Conservation (phyloP, 37 sponge, comb jelly and placozoan species). For the Ephydatia muelleri region DNA sequence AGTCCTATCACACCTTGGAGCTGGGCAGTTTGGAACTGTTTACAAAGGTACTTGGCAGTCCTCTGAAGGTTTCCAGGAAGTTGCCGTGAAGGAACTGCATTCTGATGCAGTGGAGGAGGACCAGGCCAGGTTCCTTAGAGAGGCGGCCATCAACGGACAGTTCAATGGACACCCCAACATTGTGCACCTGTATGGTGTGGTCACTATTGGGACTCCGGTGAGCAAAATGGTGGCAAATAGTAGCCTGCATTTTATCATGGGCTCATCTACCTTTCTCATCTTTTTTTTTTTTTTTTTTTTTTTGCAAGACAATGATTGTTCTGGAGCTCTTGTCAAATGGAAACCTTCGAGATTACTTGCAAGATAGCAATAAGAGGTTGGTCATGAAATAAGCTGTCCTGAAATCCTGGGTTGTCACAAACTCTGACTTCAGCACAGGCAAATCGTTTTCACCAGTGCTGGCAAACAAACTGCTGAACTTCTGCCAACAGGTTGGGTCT, state of each 20-base stretch:
- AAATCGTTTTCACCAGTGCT: background rate
- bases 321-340: conserved; percentile 54
- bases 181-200: conserved; percentile 54
- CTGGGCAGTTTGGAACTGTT: conserved; percentile 71
- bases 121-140: conserved; percentile 57
- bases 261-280: no score
- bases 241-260: no score
- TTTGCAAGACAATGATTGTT: conserved; percentile 52
- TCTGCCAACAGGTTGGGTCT: conserved; percentile 27
- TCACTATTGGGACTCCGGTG: conserved; percentile 72
- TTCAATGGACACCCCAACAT: conserved; percentile 55
- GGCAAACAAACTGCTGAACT: conserved; percentile 3
- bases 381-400: no score
- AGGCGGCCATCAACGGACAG: conserved; percentile 76
- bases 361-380: background rate
- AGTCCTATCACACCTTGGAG: conserved; percentile 28
- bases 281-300: background rate
- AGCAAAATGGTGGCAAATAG: background rate
- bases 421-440: background rate
- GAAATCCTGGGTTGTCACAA: background rate
- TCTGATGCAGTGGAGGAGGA: conserved; percentile 43
- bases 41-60: conserved; percentile 48
- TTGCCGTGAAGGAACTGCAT: conserved; percentile 54
- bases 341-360: conserved; percentile 33
- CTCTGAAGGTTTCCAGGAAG: conserved; percentile 15